phyloP scores from a whole-genome alignment of 2,113 vertebrate genomes.

The Gallinago undulata region DNA sequence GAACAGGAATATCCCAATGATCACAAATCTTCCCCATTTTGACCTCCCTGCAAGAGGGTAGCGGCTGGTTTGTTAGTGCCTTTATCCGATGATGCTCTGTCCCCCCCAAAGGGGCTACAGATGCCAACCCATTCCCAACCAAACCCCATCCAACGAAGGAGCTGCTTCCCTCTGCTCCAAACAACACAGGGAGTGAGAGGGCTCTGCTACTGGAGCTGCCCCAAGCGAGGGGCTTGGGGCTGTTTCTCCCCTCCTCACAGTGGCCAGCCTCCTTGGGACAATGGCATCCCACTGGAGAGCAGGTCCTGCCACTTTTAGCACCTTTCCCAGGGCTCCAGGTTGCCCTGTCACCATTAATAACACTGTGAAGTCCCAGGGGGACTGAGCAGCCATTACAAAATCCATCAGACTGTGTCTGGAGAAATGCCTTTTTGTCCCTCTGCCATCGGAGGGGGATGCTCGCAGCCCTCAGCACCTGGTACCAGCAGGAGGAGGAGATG shows the following conservation, averaged over 20 bases:
- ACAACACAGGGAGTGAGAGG: background rate
- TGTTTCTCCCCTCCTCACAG: background rate
- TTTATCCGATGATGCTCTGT: accelerated
- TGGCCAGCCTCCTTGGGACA: background rate
- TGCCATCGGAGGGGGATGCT: background rate
- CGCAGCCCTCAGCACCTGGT: background rate
- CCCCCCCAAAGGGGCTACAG: background rate
- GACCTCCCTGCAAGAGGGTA: background rate
- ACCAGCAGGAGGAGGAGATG: accelerated
- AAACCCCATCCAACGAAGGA: background rate
- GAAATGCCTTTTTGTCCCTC: background rate
- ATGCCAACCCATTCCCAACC: background rate
- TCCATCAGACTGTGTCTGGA: background rate
- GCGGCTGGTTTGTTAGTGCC: accelerated
- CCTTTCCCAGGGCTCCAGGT: background rate
- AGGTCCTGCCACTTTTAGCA: background rate
- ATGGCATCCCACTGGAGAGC: background rate
- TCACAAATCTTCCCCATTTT: background rate
- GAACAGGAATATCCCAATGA: background rate
- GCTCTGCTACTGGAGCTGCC: background rate
- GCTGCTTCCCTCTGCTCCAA: background rate
- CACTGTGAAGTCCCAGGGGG: background rate
- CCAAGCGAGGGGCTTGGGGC: accelerated
- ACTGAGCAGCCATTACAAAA: background rate
- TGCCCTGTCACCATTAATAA: background rate